Conservation (phyloP, 2,797 vertebrate species). For the Scarus forsteni region DNA sequence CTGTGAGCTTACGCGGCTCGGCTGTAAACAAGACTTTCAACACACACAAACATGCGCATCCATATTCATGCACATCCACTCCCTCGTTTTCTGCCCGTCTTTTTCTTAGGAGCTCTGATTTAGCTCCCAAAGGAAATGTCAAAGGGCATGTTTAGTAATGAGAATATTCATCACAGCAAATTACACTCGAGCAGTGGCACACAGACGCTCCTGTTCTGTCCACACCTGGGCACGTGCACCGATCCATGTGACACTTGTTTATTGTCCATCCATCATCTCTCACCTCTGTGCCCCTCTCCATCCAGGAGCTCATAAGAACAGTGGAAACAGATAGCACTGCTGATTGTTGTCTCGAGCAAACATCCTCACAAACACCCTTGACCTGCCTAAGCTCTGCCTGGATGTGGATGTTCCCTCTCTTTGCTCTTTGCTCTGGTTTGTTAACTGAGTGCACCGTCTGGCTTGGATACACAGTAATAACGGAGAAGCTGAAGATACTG, state of each 20-base stretch:
- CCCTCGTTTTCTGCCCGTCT: not conserved
- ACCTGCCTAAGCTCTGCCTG: not conserved
- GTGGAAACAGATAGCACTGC: slow-evolving; percentile 30
- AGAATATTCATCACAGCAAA: slow-evolving; percentile 23
- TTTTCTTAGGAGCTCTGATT: not conserved
- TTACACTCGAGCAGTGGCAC: slow-evolving; percentile 6
- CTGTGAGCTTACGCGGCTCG: slow-evolving; percentile 8
- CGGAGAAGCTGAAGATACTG: not conserved
- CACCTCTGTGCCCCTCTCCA: slow-evolving; percentile 24
- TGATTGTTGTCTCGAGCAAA: slow-evolving; percentile 25
- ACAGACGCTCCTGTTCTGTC: not conserved
- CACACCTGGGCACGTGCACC: slow-evolving; percentile 10
- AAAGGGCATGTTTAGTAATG: slow-evolving; percentile 18
- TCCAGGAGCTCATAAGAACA: not conserved
- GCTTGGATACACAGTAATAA: not conserved
- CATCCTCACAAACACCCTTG: not conserved
- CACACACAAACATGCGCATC: not conserved
- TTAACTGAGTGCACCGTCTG: not conserved
- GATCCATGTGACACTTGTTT: slow-evolving; percentile 33
- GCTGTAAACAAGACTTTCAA: slow-evolving; percentile 22
- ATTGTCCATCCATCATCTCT: slow-evolving; percentile 36
- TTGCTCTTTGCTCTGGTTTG: slow-evolving; percentile 1
- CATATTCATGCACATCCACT: slow-evolving; percentile 2
- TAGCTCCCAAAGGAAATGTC: slow-evolving; percentile 14
- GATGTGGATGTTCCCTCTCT: not conserved